Evolutionary conservation across 2,888 invertebrate genomes (phyloP).

Genomic region (Eudemis profundana): DNA sequence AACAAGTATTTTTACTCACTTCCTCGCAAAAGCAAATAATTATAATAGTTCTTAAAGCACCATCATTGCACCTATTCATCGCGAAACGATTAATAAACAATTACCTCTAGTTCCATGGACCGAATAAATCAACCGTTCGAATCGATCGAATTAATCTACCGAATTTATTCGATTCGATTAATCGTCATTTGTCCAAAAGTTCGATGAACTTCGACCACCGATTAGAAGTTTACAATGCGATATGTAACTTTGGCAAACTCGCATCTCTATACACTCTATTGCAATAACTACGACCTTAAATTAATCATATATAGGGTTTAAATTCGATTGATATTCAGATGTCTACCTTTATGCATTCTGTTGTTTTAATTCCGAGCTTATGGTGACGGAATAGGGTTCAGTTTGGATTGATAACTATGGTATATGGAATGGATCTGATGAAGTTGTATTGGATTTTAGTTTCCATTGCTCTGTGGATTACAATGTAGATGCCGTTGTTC

Average conservation of each 20-base stretch:
- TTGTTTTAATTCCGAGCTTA: no score
- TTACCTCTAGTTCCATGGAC: conserved; percentile 54
- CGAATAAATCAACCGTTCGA: conserved; percentile 61
- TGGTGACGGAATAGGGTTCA: neutral
- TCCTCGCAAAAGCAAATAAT: neutral
- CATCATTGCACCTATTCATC: conserved; percentile 49
- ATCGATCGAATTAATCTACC: conserved; percentile 47
- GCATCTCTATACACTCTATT: neutral
- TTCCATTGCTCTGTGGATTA: conserved; percentile 5
- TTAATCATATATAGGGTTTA: neutral
- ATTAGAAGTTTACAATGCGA: conserved; percentile 33
- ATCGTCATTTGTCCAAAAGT: no score
- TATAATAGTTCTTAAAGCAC: conserved; percentile 25
- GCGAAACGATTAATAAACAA: conserved; percentile 66
- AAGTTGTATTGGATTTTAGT: conserved; percentile 10
- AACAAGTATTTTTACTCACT: conserved; percentile 3
- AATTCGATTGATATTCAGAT: no score
- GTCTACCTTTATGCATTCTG: no score
- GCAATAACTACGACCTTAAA: neutral
- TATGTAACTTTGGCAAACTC: neutral
- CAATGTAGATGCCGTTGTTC: neutral
- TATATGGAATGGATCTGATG: conserved; percentile 8
- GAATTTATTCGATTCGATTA: conserved; percentile 35
- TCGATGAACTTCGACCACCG: conserved; percentile 37
- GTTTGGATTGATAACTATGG: conserved; percentile 7